Evolutionary conservation across 2,888 invertebrate genomes (phyloP).

Genomic region (Xanthorhoe spadicearia): DNA sequence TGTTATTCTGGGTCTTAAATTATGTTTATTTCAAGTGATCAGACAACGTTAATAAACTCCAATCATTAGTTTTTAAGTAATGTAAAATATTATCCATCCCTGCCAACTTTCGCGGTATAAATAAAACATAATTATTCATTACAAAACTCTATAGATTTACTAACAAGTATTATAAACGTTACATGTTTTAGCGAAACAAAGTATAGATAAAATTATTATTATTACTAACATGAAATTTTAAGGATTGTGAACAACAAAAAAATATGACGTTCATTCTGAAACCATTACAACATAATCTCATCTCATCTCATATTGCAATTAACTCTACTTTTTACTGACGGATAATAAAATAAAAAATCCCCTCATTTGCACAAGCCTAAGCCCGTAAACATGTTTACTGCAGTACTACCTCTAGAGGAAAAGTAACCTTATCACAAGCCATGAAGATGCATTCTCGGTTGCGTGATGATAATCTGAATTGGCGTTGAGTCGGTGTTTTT

Average conservation of each 20-base stretch:
- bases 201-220: too few relatives aligned
- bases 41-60: too few relatives aligned
- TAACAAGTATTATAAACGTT: too few relatives aligned
- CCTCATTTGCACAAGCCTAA: constrained; percentile 43
- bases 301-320: constrained; percentile 38
- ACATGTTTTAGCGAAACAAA: too few relatives aligned
- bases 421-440: constrained; percentile 12
- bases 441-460: constrained; percentile 16
- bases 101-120: too few relatives aligned
- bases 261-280: constrained; percentile 9
- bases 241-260: neutral
- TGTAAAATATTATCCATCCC: too few relatives aligned
- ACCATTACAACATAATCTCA: constrained; percentile 23
- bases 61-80: too few relatives aligned
- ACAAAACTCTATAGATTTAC: too few relatives aligned
- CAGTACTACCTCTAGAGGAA: constrained; percentile 19
- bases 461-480: constrained; percentile 4
- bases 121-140: too few relatives aligned
- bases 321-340: constrained; percentile 34
- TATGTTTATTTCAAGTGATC: neutral
- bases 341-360: constrained; percentile 46
- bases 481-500: constrained; percentile 35
- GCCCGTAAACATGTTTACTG: constrained; percentile 58
- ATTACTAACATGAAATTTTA: too few relatives aligned
- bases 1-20: too few relatives aligned